Conservation (phyloP, 2,797 vertebrate genomes). For the Phalanger gymnotis region DNA sequence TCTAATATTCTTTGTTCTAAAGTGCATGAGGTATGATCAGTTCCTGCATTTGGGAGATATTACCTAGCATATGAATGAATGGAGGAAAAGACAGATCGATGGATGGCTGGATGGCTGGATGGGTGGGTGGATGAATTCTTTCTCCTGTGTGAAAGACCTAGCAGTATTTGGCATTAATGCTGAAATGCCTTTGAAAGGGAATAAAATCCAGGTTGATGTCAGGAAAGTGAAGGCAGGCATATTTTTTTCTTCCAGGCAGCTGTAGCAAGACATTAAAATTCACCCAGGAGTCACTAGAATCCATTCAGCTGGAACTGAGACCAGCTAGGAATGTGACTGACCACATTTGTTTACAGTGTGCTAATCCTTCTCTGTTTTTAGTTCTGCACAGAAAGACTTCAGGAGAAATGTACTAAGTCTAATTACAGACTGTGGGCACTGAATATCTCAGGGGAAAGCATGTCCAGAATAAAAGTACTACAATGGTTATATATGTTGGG, state of each 20-base stretch:
- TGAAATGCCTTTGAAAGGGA: constrained; percentile 25
- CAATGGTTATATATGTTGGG: not conserved
- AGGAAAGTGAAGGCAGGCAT: not conserved
- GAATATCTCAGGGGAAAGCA: constrained; percentile 46
- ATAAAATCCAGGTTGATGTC: not conserved
- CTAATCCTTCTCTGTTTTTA: constrained; percentile 53
- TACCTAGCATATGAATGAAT: not conserved
- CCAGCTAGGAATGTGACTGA: constrained; percentile 44
- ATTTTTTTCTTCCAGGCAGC: constrained; percentile 44
- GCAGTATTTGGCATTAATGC: not conserved
- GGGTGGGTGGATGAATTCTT: not conserved
- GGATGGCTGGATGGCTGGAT: not conserved
- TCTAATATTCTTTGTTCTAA: not conserved
- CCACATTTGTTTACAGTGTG: constrained; percentile 63
- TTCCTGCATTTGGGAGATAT: not conserved
- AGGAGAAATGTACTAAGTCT: constrained; percentile 34
- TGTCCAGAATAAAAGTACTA: constrained; percentile 47
- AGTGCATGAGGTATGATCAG: not conserved
- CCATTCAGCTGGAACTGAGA: constrained; percentile 63
- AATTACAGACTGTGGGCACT: constrained; percentile 55
- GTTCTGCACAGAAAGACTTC: not conserved
- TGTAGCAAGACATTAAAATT: constrained; percentile 59
- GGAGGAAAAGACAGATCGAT: not conserved
- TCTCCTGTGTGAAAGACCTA: constrained; percentile 7
- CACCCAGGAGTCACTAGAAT: constrained; percentile 61